These are phyloP conservation scores for Astyanax mexicanus DNA, from an alignment of 2,797 vertebrate genomes.

Conservation along the genomic window DNA sequence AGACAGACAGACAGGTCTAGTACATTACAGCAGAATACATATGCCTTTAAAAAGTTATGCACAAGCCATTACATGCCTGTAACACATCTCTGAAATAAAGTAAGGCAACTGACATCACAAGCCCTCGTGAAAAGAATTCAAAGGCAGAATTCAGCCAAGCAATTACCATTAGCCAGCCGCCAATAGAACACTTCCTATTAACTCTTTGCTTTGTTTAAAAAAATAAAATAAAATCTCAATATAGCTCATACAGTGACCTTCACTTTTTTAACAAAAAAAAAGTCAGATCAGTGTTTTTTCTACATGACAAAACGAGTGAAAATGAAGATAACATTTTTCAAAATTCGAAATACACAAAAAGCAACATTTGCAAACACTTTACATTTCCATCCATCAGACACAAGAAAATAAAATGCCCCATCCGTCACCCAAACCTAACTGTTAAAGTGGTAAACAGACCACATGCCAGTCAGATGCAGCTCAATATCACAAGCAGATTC, in stretches of 20 bases:
- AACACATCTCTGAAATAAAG: conserved; percentile 67
- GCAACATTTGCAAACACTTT: not conserved
- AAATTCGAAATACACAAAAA: conserved; percentile 14
- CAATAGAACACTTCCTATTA: conserved; percentile 48
- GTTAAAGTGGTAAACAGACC: conserved; percentile 4
- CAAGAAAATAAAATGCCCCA: not conserved
- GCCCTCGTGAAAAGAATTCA: conserved; percentile 74
- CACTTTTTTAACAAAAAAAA: not conserved
- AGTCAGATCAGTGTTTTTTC: no score
- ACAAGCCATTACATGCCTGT: conserved; percentile 67
- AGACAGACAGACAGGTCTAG: conserved; percentile 61
- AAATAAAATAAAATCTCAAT: conserved; percentile 73
- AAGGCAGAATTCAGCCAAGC: conserved; percentile 58
- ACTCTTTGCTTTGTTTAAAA: conserved; percentile 68
- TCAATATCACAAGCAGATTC: not conserved
- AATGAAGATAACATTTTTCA: conserved; percentile 25
- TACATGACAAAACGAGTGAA: not conserved
- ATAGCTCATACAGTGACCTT: conserved; percentile 38
- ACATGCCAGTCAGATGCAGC: conserved; percentile 5
- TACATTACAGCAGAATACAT: conserved; percentile 76
- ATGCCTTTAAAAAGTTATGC: conserved; percentile 61
- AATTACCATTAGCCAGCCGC: conserved; percentile 21
- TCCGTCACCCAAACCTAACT: conserved; percentile 17
- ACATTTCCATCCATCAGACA: not conserved
- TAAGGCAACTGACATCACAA: conserved; percentile 81